Percentiles rank a stretch among this genome's conserved stretches.
Evolutionary conservation across 2,113 vertebrate species (phyloP).

Genomic region (Helogale parvula): DNA sequence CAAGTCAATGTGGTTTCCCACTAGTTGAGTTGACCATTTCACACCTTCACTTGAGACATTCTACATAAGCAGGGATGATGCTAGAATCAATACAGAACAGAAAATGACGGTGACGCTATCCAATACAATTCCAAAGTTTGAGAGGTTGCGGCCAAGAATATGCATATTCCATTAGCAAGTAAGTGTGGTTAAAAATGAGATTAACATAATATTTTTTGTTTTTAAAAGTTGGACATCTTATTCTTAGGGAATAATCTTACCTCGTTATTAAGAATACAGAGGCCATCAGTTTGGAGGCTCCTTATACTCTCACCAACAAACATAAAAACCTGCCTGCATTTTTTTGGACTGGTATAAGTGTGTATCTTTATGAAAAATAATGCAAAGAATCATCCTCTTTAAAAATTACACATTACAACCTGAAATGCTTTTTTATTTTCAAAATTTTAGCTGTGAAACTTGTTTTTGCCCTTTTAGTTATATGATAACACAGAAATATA

Average conservation of each 20-base stretch:
- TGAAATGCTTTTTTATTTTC: slow-evolving; percentile 30
- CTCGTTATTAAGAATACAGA: background rate
- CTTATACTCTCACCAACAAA: background rate
- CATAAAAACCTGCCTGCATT: background rate
- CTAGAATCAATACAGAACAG: background rate
- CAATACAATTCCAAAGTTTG: background rate
- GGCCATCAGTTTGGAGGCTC: background rate
- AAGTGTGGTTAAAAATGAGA: background rate
- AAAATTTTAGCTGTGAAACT: slow-evolving; percentile 20
- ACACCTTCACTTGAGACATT: background rate
- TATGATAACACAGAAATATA: background rate
- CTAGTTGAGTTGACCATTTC: background rate
- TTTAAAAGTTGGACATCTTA: background rate
- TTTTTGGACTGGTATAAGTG: background rate
- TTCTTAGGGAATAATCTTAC: background rate
- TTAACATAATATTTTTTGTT: background rate
- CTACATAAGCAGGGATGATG: background rate
- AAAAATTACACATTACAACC: slow-evolving; percentile 29
- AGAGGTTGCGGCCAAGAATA: background rate
- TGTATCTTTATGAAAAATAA: background rate
- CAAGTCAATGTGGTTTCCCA: background rate
- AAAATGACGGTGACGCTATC: no score
- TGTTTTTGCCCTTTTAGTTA: slow-evolving; percentile 41
- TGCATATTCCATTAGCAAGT: no score
- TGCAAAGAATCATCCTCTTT: background rate